Evolutionary conservation across 2,797 vertebrate genomes (phyloP).

Genomic region (Florisuga fusca): DNA sequence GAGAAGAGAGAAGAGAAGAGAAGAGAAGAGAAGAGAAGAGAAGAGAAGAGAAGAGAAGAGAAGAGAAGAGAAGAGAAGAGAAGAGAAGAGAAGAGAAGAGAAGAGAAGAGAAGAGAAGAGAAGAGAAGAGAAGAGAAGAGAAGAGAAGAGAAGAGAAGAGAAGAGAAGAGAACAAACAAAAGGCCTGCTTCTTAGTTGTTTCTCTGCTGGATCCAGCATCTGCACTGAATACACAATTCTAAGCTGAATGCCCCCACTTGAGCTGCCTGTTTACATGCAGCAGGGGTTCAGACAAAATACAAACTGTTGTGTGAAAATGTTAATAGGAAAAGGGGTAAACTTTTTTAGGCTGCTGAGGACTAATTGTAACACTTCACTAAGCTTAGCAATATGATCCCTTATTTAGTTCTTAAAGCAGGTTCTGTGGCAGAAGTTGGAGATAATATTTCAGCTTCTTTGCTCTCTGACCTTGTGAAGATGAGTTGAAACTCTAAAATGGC

Average conservation of each 20-base stretch:
- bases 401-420: not conserved
- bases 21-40: not conserved
- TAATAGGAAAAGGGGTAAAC: not conserved
- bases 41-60: not conserved
- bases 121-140: not conserved
- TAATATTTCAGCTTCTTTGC: not conserved
- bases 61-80: not conserved
- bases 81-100: not conserved
- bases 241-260: not conserved
- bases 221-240: not conserved
- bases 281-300: conserved; percentile 30
- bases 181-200: not conserved
- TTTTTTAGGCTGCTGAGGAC: not conserved
- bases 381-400: not conserved
- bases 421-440: not conserved
- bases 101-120: not conserved
- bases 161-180: too few relatives aligned
- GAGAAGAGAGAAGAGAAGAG: not conserved
- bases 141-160: not conserved
- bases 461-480: not conserved
- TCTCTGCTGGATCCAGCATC: not conserved
- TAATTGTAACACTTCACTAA: conserved; percentile 10
- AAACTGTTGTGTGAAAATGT: conserved; percentile 12
- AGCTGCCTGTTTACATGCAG: not conserved
- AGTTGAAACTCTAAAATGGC: not conserved